Conservation (phyloP, 2,888 invertebrate genomes). For the Steromphala cineraria region DNA sequence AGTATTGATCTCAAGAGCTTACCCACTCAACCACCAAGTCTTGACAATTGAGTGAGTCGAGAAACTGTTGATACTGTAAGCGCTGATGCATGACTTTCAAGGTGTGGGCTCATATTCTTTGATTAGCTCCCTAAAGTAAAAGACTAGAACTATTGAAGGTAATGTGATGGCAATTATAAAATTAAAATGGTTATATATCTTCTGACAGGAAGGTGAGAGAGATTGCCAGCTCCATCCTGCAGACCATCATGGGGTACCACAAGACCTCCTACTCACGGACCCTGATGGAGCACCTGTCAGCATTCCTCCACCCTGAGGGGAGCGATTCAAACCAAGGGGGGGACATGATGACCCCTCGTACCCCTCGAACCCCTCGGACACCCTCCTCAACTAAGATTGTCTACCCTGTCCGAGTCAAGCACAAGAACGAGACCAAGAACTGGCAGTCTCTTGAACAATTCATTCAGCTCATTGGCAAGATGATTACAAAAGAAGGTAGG, state of each 20-base stretch:
- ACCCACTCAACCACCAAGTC: too few species aligned
- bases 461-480: conserved; percentile 42
- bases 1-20: too few species aligned
- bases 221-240: conserved; percentile 42
- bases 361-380: background rate
- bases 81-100: too few species aligned
- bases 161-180: too few species aligned
- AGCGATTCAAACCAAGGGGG: background rate
- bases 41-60: too few species aligned
- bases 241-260: conserved; percentile 34
- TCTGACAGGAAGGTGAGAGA: conserved; percentile 48
- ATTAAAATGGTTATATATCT: too few species aligned
- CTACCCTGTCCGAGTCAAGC: conserved; percentile 26
- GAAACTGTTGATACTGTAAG: too few species aligned
- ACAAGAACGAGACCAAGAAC: conserved; percentile 44
- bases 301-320: conserved; percentile 7
- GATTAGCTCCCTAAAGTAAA: too few species aligned
- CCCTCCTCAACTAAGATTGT: background rate
- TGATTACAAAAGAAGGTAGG: conserved; percentile 54
- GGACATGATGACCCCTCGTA: background rate
- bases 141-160: too few species aligned
- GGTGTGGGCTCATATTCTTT: too few species aligned
- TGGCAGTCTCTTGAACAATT: conserved; percentile 55
- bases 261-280: background rate
- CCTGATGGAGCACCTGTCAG: background rate